Evolutionary conservation across 2,888 invertebrate genomes (phyloP).

Genomic region (Mongoloraphidia duomilia): DNA sequence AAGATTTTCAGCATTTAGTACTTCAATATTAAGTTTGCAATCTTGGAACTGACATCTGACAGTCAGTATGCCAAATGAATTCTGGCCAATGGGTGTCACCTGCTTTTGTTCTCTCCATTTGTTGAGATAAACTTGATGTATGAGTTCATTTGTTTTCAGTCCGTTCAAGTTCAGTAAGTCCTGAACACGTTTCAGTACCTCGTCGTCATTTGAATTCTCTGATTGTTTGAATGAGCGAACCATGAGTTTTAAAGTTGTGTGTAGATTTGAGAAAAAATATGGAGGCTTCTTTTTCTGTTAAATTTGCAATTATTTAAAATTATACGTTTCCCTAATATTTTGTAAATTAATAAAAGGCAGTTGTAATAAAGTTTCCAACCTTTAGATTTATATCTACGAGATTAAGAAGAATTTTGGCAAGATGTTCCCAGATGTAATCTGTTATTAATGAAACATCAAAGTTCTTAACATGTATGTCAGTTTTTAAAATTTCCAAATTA

Average conservation of each 20-base stretch:
- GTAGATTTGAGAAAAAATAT: conserved; percentile 82
- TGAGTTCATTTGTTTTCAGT: conserved; percentile 74
- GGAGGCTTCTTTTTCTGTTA: conserved; percentile 75
- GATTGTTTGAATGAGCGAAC: conserved; percentile 73
- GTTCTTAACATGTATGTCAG: conserved; percentile 77
- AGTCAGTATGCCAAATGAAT: conserved; percentile 62
- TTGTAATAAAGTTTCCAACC: conserved; percentile 23
- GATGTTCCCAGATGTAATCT: conserved; percentile 60
- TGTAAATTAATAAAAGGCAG: no score
- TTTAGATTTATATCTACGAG: conserved; percentile 69
- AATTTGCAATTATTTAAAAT: conserved; percentile 7
- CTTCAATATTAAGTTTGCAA: conserved; percentile 60
- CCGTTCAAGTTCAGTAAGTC: conserved; percentile 67
- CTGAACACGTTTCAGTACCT: conserved; percentile 51
- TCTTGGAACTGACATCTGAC: conserved; percentile 60
- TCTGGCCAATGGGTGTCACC: conserved; percentile 31
- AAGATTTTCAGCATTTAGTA: conserved; percentile 81
- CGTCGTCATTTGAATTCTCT: conserved; percentile 45
- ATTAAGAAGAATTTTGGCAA: conserved; percentile 63
- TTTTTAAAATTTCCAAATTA: conserved; percentile 70
- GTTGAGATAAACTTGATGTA: conserved; percentile 52
- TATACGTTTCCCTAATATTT: no score
- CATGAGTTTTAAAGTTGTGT: conserved; percentile 72
- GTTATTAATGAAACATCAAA: conserved; percentile 75
- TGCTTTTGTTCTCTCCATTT: conserved; percentile 51